Evolutionary conservation across 92 coral and sea anemone genomes (phyloP).

Genomic region (Diadumene lineata): DNA sequence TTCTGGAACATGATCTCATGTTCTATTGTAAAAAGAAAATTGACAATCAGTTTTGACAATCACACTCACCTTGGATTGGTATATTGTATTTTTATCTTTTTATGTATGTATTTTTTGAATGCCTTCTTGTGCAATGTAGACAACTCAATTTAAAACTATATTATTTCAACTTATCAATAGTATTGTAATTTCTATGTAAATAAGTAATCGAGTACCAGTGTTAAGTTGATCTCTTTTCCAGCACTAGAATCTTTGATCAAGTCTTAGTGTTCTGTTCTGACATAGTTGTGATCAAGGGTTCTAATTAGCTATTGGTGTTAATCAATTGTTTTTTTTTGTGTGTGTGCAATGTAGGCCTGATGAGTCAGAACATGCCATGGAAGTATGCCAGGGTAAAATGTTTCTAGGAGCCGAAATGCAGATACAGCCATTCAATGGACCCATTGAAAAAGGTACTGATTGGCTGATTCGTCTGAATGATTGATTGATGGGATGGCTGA

Average conservation of each 20-base stretch:
- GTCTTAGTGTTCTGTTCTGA: neutral
- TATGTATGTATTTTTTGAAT: no score
- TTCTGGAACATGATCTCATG: neutral
- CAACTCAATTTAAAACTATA: no score
- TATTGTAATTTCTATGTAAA: neutral
- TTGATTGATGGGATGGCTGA: no score
- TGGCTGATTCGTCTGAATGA: no score
- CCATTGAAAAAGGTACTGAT: conserved; percentile 4
- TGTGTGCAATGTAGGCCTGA: conserved; percentile 62
- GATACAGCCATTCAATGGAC: conserved; percentile 76
- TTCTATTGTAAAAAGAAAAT: neutral
- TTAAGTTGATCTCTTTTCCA: no score
- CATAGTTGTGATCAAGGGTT: conserved; percentile 3
- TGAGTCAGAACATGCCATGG: conserved; percentile 88
- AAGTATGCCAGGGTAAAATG: conserved; percentile 89
- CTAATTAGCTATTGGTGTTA: neutral
- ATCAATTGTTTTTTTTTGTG: neutral
- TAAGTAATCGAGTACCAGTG: neutral
- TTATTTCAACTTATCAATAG: neutral
- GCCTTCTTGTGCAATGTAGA: no score
- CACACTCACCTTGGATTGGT: no score
- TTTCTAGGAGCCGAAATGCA: conserved; percentile 97
- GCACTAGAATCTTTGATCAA: neutral
- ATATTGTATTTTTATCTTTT: no score
- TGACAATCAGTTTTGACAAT: no score